phyloP scores from a whole-genome alignment of 92 coral and sea anemone species.

The Zoanthus gigantus region DNA sequence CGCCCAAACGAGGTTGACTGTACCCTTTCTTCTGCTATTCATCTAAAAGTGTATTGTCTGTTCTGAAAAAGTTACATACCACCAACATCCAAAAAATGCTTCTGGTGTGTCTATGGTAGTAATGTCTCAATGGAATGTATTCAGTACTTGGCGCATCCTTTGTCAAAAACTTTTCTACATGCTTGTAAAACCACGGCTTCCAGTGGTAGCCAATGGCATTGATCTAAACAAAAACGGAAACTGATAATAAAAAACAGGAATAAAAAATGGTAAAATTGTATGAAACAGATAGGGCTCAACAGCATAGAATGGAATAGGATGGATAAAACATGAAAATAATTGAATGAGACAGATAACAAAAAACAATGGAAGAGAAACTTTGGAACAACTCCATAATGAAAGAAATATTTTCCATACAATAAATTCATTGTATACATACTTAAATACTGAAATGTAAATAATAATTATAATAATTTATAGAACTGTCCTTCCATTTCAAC shows the following conservation, averaged over 20 bases:
- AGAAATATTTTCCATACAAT: too few relatives aligned
- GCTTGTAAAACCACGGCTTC: constrained; percentile 80
- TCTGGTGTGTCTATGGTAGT: constrained; percentile 74
- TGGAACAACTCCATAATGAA: too few relatives aligned
- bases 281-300: too few relatives aligned
- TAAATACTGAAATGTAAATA: too few relatives aligned
- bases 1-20: too few relatives aligned
- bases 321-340: too few relatives aligned
- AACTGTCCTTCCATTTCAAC: not conserved
- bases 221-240: constrained; percentile 40
- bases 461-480: too few relatives aligned
- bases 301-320: too few relatives aligned
- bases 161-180: constrained; percentile 55
- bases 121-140: constrained; percentile 64
- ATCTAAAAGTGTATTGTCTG: not conserved
- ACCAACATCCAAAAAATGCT: constrained; percentile 74
- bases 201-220: constrained; percentile 69
- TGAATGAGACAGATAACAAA: too few relatives aligned
- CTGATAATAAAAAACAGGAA: not conserved
- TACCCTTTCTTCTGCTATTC: not conserved
- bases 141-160: constrained; percentile 30
- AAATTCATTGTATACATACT: too few relatives aligned
- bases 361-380: not conserved
- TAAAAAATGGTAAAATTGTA: not conserved
- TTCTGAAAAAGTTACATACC: constrained; percentile 30